Evolutionary conservation across 2,888 invertebrate genomes (phyloP).

Genomic region (Dolichomitus sp.): DNA sequence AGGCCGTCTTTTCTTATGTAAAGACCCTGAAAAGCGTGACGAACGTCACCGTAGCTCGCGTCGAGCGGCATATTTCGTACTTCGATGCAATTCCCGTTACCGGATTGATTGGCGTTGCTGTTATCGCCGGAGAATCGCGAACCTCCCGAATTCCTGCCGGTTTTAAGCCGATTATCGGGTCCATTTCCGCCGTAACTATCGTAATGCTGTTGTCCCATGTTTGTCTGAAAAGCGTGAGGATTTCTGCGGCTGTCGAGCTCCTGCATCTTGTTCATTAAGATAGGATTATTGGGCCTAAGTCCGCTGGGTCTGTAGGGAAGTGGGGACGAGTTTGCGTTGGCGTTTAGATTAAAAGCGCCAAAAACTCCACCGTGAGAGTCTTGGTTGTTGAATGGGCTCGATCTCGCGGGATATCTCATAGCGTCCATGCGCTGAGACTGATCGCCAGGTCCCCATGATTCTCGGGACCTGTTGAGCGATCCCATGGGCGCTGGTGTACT

Average conservation of each 20-base stretch:
- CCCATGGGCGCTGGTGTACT: conserved; percentile 59
- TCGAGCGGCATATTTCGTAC: conserved; percentile 91
- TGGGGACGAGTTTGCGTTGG: conserved; percentile 49
- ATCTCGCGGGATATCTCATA: conserved; percentile 73
- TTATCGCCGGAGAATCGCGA: conserved; percentile 73
- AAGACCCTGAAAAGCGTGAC: conserved; percentile 93
- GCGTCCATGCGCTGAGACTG: conserved; percentile 62
- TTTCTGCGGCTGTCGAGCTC: conserved; percentile 88
- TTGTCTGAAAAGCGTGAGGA: conserved; percentile 87
- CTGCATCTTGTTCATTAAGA: conserved; percentile 78
- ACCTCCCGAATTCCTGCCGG: conserved; percentile 68
- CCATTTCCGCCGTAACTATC: conserved; percentile 70
- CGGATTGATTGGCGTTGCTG: conserved; percentile 45
- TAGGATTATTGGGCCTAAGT: conserved; percentile 82
- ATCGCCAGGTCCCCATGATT: conserved; percentile 73
- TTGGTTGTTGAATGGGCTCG: conserved; percentile 74
- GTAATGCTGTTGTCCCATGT: conserved; percentile 58
- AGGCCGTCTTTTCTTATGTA: conserved; percentile 94
- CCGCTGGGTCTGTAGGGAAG: conserved; percentile 85
- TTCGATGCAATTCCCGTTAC: conserved; percentile 89
- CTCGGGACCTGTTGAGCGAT: conserved; percentile 70
- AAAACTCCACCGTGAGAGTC: conserved; percentile 73
- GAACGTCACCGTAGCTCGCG: conserved; percentile 93
- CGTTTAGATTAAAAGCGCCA: conserved; percentile 66
- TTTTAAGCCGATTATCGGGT: conserved; percentile 76